These are phyloP conservation scores for Sesia apiformis DNA, from an alignment of 2,888 invertebrate genomes.

Conservation along the genomic window DNA sequence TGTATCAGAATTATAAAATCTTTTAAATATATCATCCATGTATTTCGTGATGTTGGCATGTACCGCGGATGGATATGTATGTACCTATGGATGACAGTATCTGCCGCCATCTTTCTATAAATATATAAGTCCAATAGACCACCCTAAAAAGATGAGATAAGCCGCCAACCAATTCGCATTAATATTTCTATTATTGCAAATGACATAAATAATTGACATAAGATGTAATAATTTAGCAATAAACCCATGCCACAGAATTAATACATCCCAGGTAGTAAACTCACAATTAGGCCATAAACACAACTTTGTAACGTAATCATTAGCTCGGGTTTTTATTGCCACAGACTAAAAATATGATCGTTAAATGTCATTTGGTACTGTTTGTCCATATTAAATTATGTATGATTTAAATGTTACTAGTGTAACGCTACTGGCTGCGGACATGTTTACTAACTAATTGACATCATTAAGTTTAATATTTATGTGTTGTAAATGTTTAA, in stretches of 20 bases:
- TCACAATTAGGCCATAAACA: slow-evolving; percentile 15
- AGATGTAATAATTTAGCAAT: background rate
- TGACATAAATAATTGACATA: background rate
- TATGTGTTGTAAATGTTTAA: background rate
- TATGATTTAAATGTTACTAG: slow-evolving; percentile 9
- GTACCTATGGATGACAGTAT: no score
- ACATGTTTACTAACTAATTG: slow-evolving; percentile 1
- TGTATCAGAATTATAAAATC: no score
- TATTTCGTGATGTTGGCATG: no score
- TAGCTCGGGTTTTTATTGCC: slow-evolving; percentile 25
- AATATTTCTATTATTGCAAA: background rate
- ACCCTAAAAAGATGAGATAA: no score
- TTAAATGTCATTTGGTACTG: slow-evolving; percentile 33
- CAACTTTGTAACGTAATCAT: slow-evolving; percentile 32
- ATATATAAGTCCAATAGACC: no score
- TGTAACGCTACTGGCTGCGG: slow-evolving; percentile 20
- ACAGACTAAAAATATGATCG: slow-evolving; percentile 15
- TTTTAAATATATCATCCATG: no score
- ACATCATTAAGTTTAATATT: background rate
- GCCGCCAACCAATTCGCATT: no score
- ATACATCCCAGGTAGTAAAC: slow-evolving; percentile 2
- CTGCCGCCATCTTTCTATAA: no score
- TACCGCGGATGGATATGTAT: no score
- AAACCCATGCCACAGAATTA: background rate
- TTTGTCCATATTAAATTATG: slow-evolving; percentile 37